phyloP scores from a whole-genome alignment of 2,113 vertebrate species.

The Ivindomyrus marchei region DNA sequence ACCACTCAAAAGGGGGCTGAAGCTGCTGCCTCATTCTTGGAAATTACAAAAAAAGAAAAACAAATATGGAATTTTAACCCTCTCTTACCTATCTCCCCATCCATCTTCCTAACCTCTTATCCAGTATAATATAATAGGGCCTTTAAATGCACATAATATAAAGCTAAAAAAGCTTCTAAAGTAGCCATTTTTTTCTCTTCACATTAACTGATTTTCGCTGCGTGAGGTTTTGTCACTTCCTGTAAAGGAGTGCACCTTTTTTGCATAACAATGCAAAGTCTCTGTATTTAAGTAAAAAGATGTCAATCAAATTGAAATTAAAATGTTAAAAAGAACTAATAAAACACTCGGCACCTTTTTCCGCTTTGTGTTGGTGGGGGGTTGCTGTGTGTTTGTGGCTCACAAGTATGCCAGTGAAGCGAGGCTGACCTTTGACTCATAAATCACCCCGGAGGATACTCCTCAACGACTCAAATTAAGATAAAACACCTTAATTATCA shows the following conservation, averaged over 20 bases:
- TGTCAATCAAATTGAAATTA: not conserved
- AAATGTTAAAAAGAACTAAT: constrained; percentile 24
- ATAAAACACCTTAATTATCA: constrained; percentile 69
- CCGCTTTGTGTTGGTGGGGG: constrained; percentile 35
- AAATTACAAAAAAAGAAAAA: not conserved
- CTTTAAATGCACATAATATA: not conserved
- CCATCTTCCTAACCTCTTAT: not conserved
- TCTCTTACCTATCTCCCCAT: not conserved
- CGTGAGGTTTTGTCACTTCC: not conserved
- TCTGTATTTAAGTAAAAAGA: not conserved
- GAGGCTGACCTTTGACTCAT: constrained; percentile 44
- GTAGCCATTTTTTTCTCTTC: not conserved
- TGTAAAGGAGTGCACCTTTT: not conserved
- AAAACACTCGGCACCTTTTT: constrained; percentile 40
- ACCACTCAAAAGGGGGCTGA: not conserved
- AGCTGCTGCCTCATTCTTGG: not conserved
- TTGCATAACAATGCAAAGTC: not conserved
- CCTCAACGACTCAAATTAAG: constrained; percentile 75
- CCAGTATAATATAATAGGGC: not conserved
- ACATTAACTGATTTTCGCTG: not conserved
- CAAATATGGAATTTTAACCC: not conserved
- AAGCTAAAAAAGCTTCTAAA: not conserved
- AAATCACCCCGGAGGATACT: constrained; percentile 71
- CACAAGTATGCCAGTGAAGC: constrained; percentile 46
- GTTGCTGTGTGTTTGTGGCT: constrained; percentile 5